Conservation (phyloP, 2,113 vertebrate species). For the Vireo altiloquus region DNA sequence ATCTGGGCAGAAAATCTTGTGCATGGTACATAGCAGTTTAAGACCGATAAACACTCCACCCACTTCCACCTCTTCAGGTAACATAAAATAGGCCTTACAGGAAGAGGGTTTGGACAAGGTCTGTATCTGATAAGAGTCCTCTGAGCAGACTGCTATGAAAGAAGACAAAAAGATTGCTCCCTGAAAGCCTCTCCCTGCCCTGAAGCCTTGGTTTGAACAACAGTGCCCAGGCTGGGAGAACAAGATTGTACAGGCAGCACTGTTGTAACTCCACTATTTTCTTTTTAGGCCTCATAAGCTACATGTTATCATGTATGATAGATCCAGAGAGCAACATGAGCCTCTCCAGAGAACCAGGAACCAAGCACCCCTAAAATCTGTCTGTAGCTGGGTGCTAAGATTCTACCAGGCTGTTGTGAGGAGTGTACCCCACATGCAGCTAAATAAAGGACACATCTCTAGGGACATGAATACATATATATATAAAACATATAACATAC, state of each 20-base stretch:
- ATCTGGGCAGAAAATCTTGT: not conserved
- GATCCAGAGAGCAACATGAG: not conserved
- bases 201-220: not conserved
- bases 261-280: not conserved
- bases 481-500: not conserved
- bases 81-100: not conserved
- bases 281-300: not conserved
- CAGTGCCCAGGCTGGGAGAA: not conserved
- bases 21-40: not conserved
- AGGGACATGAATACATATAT: not conserved
- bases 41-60: not conserved
- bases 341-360: not conserved
- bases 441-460: not conserved
- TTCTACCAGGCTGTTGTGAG: not conserved
- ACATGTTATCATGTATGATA: rapidly evolving
- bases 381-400: not conserved
- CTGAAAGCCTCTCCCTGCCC: not conserved
- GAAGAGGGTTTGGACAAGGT: not conserved
- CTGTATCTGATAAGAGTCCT: not conserved
- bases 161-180: not conserved
- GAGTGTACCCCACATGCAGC: rapidly evolving
- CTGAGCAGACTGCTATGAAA: not conserved
- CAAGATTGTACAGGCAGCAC: not conserved
- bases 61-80: not conserved
- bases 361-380: not conserved